Conservation (phyloP, 2,113 vertebrate species). For the Cavia porcellus region DNA sequence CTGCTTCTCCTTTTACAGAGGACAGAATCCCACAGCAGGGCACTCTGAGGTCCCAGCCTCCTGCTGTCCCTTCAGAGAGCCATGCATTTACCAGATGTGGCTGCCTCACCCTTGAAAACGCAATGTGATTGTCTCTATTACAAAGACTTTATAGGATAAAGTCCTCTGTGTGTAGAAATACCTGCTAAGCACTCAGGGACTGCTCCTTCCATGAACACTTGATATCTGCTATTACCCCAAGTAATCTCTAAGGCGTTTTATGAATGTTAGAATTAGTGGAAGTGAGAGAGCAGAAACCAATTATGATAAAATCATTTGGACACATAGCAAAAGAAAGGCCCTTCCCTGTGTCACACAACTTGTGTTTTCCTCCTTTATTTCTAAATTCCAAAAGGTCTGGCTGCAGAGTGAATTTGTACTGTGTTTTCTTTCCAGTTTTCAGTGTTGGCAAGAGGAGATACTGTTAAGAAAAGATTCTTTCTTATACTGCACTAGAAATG, state of each 20-base stretch:
- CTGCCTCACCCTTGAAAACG: slow-evolving; percentile 17
- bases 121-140: neutral
- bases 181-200: neutral
- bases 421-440: slow-evolving; percentile 57
- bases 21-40: neutral
- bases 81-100: neutral
- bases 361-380: neutral
- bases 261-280: neutral
- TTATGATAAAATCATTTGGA: too few species aligned
- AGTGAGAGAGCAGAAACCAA: too few species aligned
- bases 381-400: slow-evolving; percentile 24
- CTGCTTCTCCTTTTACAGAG: neutral
- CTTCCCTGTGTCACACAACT: neutral
- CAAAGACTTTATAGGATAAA: slow-evolving; percentile 49
- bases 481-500: slow-evolving; percentile 42
- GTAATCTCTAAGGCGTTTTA: neutral
- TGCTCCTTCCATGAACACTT: neutral
- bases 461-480: slow-evolving; percentile 40
- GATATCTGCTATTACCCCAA: neutral
- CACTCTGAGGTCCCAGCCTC: neutral
- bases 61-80: neutral
- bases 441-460: slow-evolving; percentile 17
- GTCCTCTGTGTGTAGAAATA: neutral
- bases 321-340: neutral
- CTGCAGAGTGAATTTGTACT: slow-evolving; percentile 33